Evolutionary conservation across 2,797 vertebrate species (phyloP).

Genomic region (Rhinoraja longicauda): DNA sequence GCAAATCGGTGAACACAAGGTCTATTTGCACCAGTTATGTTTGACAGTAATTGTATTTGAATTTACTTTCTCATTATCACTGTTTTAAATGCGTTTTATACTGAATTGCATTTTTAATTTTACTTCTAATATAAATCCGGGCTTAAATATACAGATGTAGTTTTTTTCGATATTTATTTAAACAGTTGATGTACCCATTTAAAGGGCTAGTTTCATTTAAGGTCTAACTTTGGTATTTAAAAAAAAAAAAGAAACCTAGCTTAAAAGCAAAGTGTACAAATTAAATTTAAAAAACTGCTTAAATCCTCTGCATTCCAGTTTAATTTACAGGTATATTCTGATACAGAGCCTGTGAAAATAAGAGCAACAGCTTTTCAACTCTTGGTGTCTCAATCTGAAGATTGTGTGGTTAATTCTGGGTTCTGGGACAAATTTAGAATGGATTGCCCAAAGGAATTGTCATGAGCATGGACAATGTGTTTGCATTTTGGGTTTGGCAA

Average conservation of each 20-base stretch:
- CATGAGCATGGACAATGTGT: neutral
- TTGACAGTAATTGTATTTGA: neutral
- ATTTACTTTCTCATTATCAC: neutral
- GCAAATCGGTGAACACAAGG: neutral
- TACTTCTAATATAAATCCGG: constrained; percentile 4
- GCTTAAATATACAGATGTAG: neutral
- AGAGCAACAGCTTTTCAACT: constrained; percentile 20
- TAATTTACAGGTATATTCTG: constrained; percentile 33
- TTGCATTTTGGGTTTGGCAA: neutral
- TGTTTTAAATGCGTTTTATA: constrained; percentile 28
- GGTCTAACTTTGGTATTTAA: constrained; percentile 26
- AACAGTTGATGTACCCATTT: constrained; percentile 34
- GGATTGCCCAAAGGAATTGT: constrained; percentile 4
- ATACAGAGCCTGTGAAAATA: constrained; percentile 20
- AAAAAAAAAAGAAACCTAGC: constrained; percentile 23
- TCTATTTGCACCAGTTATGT: constrained; percentile 32
- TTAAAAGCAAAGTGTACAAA: constrained; percentile 36
- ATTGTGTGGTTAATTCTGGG: constrained; percentile 13
- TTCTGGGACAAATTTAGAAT: constrained; percentile 21
- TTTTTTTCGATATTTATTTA: constrained; percentile 28
- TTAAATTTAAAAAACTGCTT: neutral
- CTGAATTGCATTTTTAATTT: constrained; percentile 35
- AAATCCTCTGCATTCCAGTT: constrained; percentile 35
- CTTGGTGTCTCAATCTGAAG: constrained; percentile 6
- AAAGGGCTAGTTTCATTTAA: constrained; percentile 35